These are phyloP conservation scores for Elgaria multicarinata DNA, from an alignment of 2,113 vertebrate species.

Conservation along the genomic window DNA sequence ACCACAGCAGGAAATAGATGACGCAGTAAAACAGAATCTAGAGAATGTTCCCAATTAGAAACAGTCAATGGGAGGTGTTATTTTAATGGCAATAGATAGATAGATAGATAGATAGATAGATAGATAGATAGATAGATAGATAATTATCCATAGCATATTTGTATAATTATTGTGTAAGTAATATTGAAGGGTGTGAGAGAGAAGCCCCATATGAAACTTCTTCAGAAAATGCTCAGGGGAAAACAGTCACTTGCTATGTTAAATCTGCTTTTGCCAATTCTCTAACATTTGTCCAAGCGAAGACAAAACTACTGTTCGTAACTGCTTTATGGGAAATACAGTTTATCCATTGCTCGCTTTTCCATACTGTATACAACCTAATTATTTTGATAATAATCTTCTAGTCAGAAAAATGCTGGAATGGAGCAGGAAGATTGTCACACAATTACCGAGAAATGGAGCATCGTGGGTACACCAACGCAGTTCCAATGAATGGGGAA, in stretches of 20 bases:
- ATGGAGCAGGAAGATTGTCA: background rate
- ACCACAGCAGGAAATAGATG: background rate
- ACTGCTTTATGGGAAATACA: conserved; percentile 19
- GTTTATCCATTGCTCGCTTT: background rate
- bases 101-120: background rate
- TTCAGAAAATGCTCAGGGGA: conserved; percentile 9
- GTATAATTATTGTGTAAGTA: background rate
- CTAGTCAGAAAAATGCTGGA: conserved; percentile 8
- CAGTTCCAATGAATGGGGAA: background rate
- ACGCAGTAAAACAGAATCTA: background rate
- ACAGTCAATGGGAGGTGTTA: conserved; percentile 20
- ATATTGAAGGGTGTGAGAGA: background rate
- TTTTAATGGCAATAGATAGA: background rate
- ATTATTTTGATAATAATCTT: conserved; percentile 2
- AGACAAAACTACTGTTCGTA: background rate
- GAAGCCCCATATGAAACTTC: background rate
- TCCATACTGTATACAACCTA: background rate
- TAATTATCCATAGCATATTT: background rate
- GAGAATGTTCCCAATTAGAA: background rate
- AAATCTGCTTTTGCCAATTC: background rate
- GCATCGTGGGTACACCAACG: background rate
- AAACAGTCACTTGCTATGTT: background rate
- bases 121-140: background rate
- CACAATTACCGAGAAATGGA: background rate
- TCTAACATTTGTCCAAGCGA: conserved; percentile 7